Evolutionary conservation across 1,140 invertebrate genomes (phyloP).

Genomic region (Drosophila eugracilis): DNA sequence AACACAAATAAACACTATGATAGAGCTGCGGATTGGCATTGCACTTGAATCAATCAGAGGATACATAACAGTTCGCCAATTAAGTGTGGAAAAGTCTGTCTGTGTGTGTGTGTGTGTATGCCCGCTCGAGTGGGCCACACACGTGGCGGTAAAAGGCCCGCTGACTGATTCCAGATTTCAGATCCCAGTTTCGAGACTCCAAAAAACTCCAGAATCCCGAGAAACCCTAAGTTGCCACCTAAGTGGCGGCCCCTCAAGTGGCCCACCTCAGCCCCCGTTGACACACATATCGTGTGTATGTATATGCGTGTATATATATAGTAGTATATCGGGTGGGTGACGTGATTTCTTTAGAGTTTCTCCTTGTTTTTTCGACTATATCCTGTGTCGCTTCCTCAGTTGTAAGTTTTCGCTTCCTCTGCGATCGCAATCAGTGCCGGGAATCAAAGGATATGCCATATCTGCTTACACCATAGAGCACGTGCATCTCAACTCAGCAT

Average conservation of each 20-base stretch:
- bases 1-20: slow-evolving; percentile 73
- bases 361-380: slow-evolving; percentile 48
- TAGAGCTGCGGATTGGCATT: slow-evolving; percentile 33
- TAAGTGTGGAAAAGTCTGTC: slow-evolving; percentile 75
- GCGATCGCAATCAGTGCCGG: slow-evolving; percentile 69
- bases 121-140: slow-evolving; percentile 71
- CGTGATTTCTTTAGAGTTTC: slow-evolving; percentile 34
- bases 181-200: background rate
- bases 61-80: slow-evolving; percentile 52
- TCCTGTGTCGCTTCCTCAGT: slow-evolving; percentile 79
- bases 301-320: too few species aligned
- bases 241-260: slow-evolving; percentile 74
- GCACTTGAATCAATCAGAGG: slow-evolving; percentile 71
- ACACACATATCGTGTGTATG: slow-evolving; percentile 59
- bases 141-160: slow-evolving; percentile 20
- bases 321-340: slow-evolving; percentile 59
- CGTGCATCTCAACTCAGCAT: slow-evolving; percentile 46
- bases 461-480: slow-evolving; percentile 67
- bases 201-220: background rate
- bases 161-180: slow-evolving; percentile 24
- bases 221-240: slow-evolving; percentile 60
- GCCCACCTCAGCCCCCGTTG: slow-evolving; percentile 31
- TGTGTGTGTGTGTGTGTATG: too few species aligned
- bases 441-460: slow-evolving; percentile 76
- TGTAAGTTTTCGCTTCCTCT: slow-evolving; percentile 82